phyloP scores from a whole-genome alignment of 2,797 vertebrate species.

The Sebastes cheni region DNA sequence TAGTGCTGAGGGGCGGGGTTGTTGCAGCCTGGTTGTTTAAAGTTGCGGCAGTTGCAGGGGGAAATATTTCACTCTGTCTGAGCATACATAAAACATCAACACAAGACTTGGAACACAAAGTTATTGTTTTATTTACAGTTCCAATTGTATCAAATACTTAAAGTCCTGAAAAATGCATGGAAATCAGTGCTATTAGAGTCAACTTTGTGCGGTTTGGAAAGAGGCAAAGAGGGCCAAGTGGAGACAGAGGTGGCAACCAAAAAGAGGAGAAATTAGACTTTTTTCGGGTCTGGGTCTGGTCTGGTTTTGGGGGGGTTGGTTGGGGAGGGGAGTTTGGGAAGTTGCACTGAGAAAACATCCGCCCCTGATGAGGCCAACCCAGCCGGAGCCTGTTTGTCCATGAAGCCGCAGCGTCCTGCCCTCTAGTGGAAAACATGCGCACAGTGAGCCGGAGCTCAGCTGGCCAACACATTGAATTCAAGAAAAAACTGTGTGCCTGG shows the following conservation, averaged over 20 bases:
- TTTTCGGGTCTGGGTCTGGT: slow-evolving; percentile 16
- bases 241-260: background rate
- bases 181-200: background rate
- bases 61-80: slow-evolving; percentile 40
- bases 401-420: slow-evolving; percentile 36
- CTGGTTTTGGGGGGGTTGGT: slow-evolving; percentile 5
- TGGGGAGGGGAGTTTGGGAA: slow-evolving; percentile 55
- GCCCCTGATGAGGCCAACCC: slow-evolving; percentile 71
- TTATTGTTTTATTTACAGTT: background rate
- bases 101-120: background rate
- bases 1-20: slow-evolving; percentile 78
- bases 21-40: slow-evolving; percentile 58
- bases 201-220: background rate
- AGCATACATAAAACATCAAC: slow-evolving; percentile 21
- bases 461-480: slow-evolving; percentile 38
- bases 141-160: no score
- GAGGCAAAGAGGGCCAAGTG: background rate
- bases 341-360: slow-evolving; percentile 77
- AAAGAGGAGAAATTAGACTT: background rate
- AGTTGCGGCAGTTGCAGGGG: slow-evolving; percentile 73
- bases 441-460: slow-evolving; percentile 27
- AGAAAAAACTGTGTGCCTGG: slow-evolving; percentile 13
- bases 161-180: rapidly evolving
- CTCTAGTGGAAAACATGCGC: slow-evolving; percentile 71
- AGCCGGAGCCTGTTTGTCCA: slow-evolving; percentile 66